Evolutionary conservation across 37 sponge, comb jelly and placozoan genomes (phyloP).

Genomic region (Oscarella lobularis): DNA sequence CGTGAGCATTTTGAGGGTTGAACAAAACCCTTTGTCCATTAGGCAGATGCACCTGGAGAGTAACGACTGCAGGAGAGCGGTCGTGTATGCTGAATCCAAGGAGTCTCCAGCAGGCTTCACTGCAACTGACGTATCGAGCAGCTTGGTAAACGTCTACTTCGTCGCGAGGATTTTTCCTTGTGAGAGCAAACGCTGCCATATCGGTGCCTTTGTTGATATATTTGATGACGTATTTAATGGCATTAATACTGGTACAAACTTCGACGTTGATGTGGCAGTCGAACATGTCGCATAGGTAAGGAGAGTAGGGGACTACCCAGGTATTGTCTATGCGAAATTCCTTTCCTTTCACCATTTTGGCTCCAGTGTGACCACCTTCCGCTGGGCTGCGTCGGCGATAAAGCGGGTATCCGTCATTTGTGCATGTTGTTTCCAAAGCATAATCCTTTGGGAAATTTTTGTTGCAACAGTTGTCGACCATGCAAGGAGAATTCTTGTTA

Average conservation of each 20-base stretch:
- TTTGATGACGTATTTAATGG: neutral
- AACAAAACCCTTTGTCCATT: slow-evolving; percentile 15
- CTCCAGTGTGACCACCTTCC: neutral
- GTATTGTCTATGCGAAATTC: neutral
- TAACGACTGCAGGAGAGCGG: neutral
- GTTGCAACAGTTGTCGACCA: no score
- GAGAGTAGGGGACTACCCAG: neutral
- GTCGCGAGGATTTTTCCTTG: neutral
- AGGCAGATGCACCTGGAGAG: neutral
- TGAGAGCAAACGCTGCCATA: neutral
- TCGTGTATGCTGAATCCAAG: neutral
- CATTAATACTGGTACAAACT: neutral
- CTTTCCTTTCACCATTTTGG: neutral
- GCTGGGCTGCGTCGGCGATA: neutral
- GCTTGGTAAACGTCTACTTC: neutral
- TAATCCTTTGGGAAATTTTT: no score
- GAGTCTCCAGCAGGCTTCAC: slow-evolving; percentile 1
- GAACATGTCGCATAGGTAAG: neutral
- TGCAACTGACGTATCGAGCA: neutral
- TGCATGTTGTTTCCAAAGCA: no score
- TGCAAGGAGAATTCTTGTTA: no score
- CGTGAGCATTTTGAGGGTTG: slow-evolving; percentile 13
- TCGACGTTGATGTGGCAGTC: neutral
- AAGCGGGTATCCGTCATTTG: neutral
- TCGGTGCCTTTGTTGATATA: neutral